Base-by-base conservation (phyloP, 2,113 vertebrate species). In the Neolamprologus toae region DNA sequence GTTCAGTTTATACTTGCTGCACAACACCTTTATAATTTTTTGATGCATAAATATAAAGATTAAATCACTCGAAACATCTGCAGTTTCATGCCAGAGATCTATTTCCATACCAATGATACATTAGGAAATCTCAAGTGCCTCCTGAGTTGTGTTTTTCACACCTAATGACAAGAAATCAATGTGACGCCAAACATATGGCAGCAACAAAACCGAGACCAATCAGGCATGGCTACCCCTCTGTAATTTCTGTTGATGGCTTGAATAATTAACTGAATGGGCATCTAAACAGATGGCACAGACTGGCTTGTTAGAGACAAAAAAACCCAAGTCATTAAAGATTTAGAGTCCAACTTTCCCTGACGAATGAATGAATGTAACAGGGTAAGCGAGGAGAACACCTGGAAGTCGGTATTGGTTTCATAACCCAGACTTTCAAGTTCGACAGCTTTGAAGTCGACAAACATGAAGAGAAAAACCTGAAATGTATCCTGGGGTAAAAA, bases 231-330 rank as follows among this genome's bases (percentile, higher is more conserved):
- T 63, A 76, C 84, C 59, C 13, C 37, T 12, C 84, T 66, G 61
- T 47, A 61, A 86, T 89, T 91, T 91, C 79, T 87, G 51, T 51
- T 90, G 84, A 82, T 68, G 45, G 84, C 80, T 87, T 92, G 76
- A 94, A 96, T 95, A 94, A 94, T 94, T 89, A 86, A 92, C 55
- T 85, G 66, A 89, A 85, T 89, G 86, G 88, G 84, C 90, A 84
- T 89, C 42, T n/a, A 82, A 92, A 85, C 91, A 96, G 94, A 93
- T 94, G 94, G 93, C 49, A 83, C 68, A 71, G 78, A 87, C 45
- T 82, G 68, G 68, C 82, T 90, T 81, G 76, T 90, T 83, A 84
- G 86, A 80, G 78, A 82, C 21, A 35, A 63, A 81, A 86, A 78
- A 79, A 0, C 19, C 19, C 68, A 91, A 85, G 81, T 89, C 19